phyloP scores from a whole-genome alignment of 1,140 invertebrate species.

The Anthonomus grandis region DNA sequence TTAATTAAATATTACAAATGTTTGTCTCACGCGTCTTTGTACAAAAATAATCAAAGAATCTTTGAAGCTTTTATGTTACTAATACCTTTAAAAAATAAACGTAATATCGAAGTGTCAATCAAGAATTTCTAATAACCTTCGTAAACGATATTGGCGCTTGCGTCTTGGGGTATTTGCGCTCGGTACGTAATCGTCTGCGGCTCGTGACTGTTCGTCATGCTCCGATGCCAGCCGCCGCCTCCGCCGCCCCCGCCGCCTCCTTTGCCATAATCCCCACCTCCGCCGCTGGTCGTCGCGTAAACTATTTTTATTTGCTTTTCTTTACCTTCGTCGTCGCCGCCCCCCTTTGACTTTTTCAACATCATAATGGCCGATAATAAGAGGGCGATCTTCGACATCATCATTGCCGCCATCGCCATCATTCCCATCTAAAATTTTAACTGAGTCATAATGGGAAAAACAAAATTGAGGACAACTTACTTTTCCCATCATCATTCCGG shows the following conservation, averaged over 20 bases:
- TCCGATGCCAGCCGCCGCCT: constrained; percentile 52
- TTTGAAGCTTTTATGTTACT: too few species aligned
- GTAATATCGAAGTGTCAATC: constrained; percentile 3
- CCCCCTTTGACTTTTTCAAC: constrained; percentile 58
- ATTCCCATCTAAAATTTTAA: constrained; percentile 28
- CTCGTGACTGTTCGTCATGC: constrained; percentile 49
- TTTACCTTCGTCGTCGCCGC: constrained; percentile 54
- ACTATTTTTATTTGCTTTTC: constrained; percentile 57
- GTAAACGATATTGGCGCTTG: constrained; percentile 24
- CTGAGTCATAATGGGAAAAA: too few species aligned
- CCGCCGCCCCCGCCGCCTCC: constrained; percentile 43
- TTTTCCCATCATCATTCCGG: constrained; percentile 60
- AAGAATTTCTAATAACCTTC: constrained; percentile 27
- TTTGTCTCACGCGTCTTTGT: not conserved
- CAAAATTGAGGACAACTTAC: constrained; percentile 39
- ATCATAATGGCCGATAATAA: constrained; percentile 63
- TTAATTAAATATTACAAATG: too few species aligned
- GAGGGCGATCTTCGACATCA: constrained; percentile 66
- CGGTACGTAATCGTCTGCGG: constrained; percentile 27
- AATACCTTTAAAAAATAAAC: not conserved
- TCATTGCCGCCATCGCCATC: constrained; percentile 60
- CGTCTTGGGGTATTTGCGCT: constrained; percentile 25
- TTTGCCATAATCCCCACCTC: constrained; percentile 44
- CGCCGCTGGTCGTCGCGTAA: constrained; percentile 51
- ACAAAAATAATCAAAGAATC: not conserved